Conservation (phyloP, 2,797 vertebrate species). For the Lophotriccus pileatus region DNA sequence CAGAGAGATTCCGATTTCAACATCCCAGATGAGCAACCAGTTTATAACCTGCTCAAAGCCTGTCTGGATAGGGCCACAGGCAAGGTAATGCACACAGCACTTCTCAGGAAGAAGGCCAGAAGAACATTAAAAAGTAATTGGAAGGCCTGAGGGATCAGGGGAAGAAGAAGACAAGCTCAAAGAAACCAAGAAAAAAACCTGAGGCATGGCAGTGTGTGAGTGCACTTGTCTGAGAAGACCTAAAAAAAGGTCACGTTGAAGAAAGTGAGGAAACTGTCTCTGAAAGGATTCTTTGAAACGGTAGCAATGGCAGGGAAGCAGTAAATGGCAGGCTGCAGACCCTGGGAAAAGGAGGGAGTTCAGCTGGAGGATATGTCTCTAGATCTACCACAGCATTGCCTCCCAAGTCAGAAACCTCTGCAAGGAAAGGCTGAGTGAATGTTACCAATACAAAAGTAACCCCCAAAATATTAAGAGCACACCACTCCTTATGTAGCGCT, state of each 20-base stretch:
- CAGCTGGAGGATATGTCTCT: not conserved
- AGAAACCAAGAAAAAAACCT: conserved; percentile 25
- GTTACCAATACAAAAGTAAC: not conserved
- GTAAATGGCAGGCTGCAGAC: not conserved
- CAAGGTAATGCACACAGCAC: not conserved
- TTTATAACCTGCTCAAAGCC: not conserved
- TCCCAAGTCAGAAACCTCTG: not conserved
- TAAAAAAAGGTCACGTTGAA: not conserved
- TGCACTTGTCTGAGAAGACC: not conserved
- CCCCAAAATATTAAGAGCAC: not conserved
- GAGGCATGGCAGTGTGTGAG: not conserved
- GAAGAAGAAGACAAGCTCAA: conserved; percentile 27
- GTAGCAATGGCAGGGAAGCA: not conserved
- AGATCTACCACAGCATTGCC: not conserved
- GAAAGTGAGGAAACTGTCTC: not conserved
- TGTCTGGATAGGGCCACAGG: conserved; percentile 12
- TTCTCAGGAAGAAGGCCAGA: conserved; percentile 36
- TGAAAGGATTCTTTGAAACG: conserved; percentile 38
- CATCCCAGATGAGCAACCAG: not conserved
- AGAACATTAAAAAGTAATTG: conserved; percentile 48
- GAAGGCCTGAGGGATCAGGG: conserved; percentile 11
- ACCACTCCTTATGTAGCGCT: not conserved
- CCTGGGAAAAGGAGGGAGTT: not conserved
- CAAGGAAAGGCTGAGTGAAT: not conserved
- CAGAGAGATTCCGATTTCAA: not conserved